Evolutionary conservation across 2,888 invertebrate species (phyloP), one percentile per base, ranked within the genome.

Genomic region (Epiblema foenella): DNA sequence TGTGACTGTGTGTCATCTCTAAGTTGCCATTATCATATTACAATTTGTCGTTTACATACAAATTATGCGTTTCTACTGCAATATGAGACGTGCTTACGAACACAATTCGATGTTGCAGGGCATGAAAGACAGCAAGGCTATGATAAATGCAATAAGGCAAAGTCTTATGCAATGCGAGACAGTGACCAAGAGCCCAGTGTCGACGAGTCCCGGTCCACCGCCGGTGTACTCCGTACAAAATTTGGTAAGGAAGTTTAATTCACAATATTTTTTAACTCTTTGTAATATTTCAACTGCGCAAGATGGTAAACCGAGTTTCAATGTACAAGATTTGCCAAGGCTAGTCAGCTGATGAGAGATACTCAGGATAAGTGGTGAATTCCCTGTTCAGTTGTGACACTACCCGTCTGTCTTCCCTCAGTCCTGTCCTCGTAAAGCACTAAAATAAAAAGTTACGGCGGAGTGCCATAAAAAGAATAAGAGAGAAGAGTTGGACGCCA

Each of bases 131-230:
- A 96, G 96, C 85, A 95, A 96, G 89, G 91, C 88, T 11, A 97
- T 97, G 74, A 98, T 98, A 75, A 97, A 96, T 83, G 97, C 96
- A 59, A 99, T 99, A 82, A 97, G 98, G 83, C 96, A 97, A 86
- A 97, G 97, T 80, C 93, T 99, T 82, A 98, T 98, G 98, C 96
- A 96, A 81, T 96, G 95, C 83, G 97, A 97, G 88, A 95, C 95
- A 73, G 94, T 93, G 9, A 94, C 95, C 69, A 96, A 95, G 85
- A 94, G 94, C 79, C 95, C 96, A 70, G 85, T 86, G 74, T 85
- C 90, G 29, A 83, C 89, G 7, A 90, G 90, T 72, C 87, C 90
- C 3, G 94, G 94, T 67, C 94, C 95, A 69, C 94, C 95, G 42
- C 95, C 95, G 66, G 95, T 95, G 57, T 96, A 96, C 84, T 94